phyloP scores from a whole-genome alignment of 2,797 vertebrate genomes.

The Chelmon rostratus region DNA sequence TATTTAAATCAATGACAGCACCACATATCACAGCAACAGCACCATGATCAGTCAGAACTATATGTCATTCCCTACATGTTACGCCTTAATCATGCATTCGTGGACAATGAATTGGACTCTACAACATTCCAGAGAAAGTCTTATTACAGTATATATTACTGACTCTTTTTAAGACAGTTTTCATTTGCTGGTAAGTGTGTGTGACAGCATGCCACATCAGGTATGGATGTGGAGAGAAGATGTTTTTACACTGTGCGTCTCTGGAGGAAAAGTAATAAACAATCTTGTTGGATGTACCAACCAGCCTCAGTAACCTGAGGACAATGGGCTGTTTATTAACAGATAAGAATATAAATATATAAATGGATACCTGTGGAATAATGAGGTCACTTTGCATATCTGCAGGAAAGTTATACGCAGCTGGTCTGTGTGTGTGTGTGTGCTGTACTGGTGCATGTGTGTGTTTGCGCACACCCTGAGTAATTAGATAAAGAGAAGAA shows the following conservation, averaged over 20 bases:
- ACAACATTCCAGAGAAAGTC: slow-evolving; percentile 6
- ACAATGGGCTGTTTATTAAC: slow-evolving; percentile 73
- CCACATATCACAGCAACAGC: background rate
- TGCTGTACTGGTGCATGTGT: slow-evolving; percentile 18
- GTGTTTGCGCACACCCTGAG: slow-evolving; percentile 82
- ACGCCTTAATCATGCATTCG: background rate
- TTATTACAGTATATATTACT: background rate
- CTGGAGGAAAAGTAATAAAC: slow-evolving; percentile 55
- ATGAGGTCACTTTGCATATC: slow-evolving; percentile 80
- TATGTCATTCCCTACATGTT: background rate
- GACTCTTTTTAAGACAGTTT: slow-evolving; percentile 17
- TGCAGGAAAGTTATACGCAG: slow-evolving; percentile 68
- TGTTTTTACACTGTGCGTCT: slow-evolving; percentile 39
- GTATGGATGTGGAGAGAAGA: slow-evolving; percentile 25
- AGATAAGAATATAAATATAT: slow-evolving; percentile 73
- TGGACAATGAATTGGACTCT: background rate
- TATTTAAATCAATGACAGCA: background rate
- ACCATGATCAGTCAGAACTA: background rate
- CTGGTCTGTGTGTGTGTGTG: slow-evolving; percentile 38
- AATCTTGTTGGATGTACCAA: slow-evolving; percentile 51
- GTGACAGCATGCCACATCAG: slow-evolving; percentile 25
- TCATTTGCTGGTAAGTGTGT: slow-evolving; percentile 7
- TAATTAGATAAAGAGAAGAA: slow-evolving; percentile 95
- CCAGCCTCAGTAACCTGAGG: slow-evolving; percentile 60
- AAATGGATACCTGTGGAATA: slow-evolving; percentile 70